These are phyloP conservation scores for Zoroaster sp. DNA, from an alignment of 53 echinoderm and acorn worm genomes.

Conservation along the genomic window DNA sequence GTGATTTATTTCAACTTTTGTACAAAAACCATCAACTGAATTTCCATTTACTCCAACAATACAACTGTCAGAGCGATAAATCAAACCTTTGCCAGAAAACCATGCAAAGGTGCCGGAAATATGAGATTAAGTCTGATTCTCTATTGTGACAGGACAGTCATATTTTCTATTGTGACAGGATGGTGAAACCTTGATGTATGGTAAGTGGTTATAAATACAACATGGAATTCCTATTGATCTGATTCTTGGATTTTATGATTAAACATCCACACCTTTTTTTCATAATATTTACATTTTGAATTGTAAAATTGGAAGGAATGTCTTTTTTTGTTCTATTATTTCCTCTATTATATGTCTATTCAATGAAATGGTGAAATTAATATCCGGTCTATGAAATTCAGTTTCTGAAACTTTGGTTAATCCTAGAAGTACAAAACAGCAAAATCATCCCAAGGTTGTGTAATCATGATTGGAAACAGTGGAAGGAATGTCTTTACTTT, in stretches of 20 bases:
- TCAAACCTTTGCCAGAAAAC: not conserved
- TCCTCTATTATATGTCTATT: conserved; percentile 1
- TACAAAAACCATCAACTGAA: not conserved
- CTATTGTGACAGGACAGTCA: not conserved
- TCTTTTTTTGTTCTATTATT: not conserved
- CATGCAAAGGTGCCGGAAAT: conserved; percentile 29
- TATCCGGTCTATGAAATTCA: conserved; percentile 18
- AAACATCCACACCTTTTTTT: not conserved
- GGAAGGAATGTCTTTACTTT: too few relatives aligned
- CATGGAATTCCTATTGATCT: not conserved
- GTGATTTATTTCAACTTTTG: not conserved
- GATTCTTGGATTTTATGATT: conserved; percentile 17
- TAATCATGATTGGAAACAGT: too few relatives aligned
- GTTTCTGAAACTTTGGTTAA: not conserved
- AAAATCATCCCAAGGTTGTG: not conserved
- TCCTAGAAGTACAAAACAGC: conserved; percentile 19
- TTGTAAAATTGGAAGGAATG: conserved; percentile 9
- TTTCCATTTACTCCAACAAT: not conserved
- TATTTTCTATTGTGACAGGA: not conserved
- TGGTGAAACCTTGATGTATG: not conserved
- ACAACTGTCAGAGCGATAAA: conserved; percentile 27
- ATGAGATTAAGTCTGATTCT: not conserved
- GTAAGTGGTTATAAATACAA: not conserved
- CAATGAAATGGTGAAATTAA: not conserved
- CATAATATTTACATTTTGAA: not conserved